Evolutionary conservation across 1,140 invertebrate species (phyloP), one percentile per base, ranked within the genome.

Genomic region (Trichogramma pretiosum): DNA sequence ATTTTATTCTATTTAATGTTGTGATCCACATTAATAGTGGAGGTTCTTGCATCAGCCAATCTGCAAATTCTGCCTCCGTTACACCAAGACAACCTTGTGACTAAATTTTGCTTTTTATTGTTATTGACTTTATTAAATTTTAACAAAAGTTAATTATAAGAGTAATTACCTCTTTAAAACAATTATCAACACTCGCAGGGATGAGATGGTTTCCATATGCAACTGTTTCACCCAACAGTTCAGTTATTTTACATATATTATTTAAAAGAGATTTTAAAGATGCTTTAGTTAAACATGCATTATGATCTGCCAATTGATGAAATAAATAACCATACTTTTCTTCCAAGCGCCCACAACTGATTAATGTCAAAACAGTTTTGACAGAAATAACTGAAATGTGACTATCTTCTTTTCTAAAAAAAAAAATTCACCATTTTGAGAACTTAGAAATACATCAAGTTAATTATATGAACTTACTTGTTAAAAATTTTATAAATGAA

Each of bases 321-420:
- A 77, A 80, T 28, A 80, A 70, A 55, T 76, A 80, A 34, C 70
- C 72, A 54, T 80, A 80, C 55, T 81, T 81, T 14, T 79, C 73
- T 58, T 74, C 70, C 17, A 81, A 57, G 52, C 67, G 68, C 22
- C 71, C 72, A 55, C 59, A 68, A 52, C 75, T 73, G 33, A 80
- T 57, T 21, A 77, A 59, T 24, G 70, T 67, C 38, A 82, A 57
- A 35, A 69, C 68, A 35, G 78, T 65, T 67, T 80, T 79, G 3
- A 76, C 64, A 42, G 71, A 71, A 33, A 76, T 59, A 3, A 78
- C 70, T 46, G 67, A 64, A 37, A 79, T 62, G 58, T 59, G 70
- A 16, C 72, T 70, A 48, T 57, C 61, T 34, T 61, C 62, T 48
- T 72, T 61, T 48, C 74, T 77, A 56, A 39, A 57, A 56, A 21